Evolutionary conservation across 2,113 vertebrate species (phyloP).

Genomic region (Tachycineta bicolor): DNA sequence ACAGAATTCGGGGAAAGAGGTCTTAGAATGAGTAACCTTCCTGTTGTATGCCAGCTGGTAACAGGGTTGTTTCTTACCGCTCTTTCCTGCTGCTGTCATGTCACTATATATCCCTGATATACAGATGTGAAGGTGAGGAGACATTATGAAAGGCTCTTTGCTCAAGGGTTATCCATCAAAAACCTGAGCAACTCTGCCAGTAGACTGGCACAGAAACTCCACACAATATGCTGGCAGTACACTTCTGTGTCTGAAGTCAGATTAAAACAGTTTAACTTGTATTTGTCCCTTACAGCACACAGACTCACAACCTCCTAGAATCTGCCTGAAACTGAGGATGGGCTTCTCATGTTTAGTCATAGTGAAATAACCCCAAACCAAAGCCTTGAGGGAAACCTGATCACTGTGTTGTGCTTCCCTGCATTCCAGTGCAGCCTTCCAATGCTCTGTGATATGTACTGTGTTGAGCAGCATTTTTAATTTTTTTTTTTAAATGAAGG

Average conservation of each 20-base stretch:
- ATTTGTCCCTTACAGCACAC: background rate
- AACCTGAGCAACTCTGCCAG: background rate
- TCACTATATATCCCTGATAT: background rate
- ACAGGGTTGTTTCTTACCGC: background rate
- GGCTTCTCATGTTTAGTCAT: background rate
- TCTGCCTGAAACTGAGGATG: background rate
- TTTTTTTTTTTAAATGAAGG: background rate
- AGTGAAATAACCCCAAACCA: background rate
- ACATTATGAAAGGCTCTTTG: background rate
- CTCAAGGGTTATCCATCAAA: background rate
- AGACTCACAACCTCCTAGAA: background rate
- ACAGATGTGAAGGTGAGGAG: background rate
- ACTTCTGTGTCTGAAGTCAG: background rate
- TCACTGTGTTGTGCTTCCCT: accelerated
- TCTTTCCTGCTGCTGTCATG: background rate
- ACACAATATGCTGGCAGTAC: background rate
- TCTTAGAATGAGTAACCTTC: background rate
- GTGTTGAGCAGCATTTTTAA: background rate
- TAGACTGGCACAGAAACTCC: background rate
- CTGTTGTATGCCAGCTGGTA: background rate
- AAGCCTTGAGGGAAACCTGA: background rate
- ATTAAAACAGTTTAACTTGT: background rate
- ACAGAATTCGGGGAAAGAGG: background rate
- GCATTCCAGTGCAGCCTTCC: background rate
- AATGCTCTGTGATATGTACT: background rate